phyloP scores from a whole-genome alignment of 2,797 vertebrate species.

The Ctenosaura bakeri region DNA sequence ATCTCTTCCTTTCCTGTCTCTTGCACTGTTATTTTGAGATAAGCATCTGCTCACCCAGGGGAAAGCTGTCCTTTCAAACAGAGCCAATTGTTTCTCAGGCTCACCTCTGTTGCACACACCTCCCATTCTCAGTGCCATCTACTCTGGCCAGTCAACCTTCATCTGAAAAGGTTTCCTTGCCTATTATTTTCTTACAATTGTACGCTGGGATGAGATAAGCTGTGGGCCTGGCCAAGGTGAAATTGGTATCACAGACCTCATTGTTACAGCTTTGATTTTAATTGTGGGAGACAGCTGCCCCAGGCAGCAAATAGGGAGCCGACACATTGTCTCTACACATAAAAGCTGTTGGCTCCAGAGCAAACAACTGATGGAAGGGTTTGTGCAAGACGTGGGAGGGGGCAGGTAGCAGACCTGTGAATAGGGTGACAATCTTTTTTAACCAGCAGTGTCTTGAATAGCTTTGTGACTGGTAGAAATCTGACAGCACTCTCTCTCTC shows the following conservation, averaged over 20 bases:
- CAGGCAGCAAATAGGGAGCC: slow-evolving; percentile 5
- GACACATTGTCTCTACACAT: not conserved
- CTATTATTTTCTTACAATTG: not conserved
- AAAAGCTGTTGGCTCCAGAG: slow-evolving; percentile 20
- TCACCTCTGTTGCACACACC: not conserved
- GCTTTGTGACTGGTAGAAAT: not conserved
- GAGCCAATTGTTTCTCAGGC: slow-evolving; percentile 14
- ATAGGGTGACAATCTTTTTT: not conserved
- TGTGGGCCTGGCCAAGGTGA: slow-evolving; percentile 8
- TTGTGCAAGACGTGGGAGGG: not conserved
- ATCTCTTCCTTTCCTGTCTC: not conserved
- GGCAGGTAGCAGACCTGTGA: not conserved
- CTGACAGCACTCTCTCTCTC: not conserved
- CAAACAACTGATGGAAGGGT: not conserved
- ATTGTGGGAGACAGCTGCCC: not conserved
- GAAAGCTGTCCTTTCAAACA: slow-evolving; percentile 30
- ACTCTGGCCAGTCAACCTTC: slow-evolving; percentile 11
- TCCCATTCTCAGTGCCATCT: slow-evolving; percentile 21
- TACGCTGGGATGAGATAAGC: slow-evolving; percentile 10
- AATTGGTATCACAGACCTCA: slow-evolving; percentile 23
- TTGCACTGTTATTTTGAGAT: slow-evolving; percentile 17
- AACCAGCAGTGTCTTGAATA: not conserved
- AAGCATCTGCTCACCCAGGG: not conserved
- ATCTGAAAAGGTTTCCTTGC: slow-evolving; percentile 17
- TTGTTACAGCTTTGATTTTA: not conserved